A percentile compares a stretch with the other conserved stretches of the same genome.
These are phyloP conservation scores for Mormyrops boulengeri DNA, from an alignment of 2,797 vertebrate species.

Conservation along the genomic window DNA sequence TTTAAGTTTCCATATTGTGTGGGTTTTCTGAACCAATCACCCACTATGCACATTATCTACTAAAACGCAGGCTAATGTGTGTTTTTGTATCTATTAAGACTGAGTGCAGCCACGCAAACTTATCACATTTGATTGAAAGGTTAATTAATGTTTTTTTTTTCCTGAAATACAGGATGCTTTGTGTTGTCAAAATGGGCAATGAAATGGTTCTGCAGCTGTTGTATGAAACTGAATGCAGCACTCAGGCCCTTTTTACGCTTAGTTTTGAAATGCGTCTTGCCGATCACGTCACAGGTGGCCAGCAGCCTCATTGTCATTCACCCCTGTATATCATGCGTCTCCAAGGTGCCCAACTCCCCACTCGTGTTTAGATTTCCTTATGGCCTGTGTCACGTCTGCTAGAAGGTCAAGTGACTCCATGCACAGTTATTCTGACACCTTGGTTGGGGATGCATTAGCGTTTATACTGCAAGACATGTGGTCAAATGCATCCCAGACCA, in stretches of 20 bases:
- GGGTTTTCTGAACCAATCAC: neutral
- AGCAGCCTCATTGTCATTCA: neutral
- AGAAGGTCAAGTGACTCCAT: neutral
- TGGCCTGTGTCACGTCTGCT: neutral
- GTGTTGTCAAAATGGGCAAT: neutral
- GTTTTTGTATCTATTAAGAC: neutral
- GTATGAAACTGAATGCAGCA: neutral
- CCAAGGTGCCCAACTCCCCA: neutral
- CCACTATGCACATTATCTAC: neutral
- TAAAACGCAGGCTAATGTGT: neutral
- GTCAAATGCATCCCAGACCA: neutral
- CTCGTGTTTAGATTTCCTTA: neutral
- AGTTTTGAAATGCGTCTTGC: neutral
- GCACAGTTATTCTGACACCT: neutral
- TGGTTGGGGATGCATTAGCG: neutral
- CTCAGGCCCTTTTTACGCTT: neutral
- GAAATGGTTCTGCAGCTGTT: neutral
- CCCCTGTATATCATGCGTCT: neutral
- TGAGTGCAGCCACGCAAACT: constrained; percentile 1
- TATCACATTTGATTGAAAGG: neutral
- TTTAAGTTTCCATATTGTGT: neutral
- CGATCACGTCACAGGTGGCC: neutral
- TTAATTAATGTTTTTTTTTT: neutral
- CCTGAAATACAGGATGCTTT: neutral
- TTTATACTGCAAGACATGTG: neutral